Percentiles rank a stretch among this genome's conserved stretches.
Evolutionary conservation across 2,113 vertebrate genomes (phyloP).

Genomic region (Aramus guarauna): DNA sequence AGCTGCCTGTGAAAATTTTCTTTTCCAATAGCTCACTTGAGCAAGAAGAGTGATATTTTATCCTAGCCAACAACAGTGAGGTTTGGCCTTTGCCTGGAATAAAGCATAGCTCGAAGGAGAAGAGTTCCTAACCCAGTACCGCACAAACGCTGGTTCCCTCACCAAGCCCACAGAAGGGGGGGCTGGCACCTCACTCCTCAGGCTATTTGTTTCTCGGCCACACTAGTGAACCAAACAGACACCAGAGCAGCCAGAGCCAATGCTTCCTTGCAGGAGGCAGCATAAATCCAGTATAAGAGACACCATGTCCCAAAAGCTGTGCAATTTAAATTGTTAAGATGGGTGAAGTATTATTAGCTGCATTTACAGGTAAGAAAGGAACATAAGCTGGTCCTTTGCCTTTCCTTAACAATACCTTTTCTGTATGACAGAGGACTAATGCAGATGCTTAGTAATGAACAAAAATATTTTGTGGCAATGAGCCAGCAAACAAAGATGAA

Average conservation of each 20-base stretch:
- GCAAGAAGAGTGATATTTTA: background rate
- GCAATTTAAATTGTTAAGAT: background rate
- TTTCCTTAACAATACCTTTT: background rate
- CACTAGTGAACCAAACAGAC: background rate
- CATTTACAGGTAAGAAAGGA: background rate
- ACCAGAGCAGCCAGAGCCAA: background rate
- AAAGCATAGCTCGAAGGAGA: background rate
- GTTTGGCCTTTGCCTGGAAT: background rate
- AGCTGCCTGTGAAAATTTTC: background rate
- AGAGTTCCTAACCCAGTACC: background rate
- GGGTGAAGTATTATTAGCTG: background rate
- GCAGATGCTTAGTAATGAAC: background rate
- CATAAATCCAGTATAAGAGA: background rate
- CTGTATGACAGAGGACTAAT: background rate
- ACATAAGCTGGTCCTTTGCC: background rate
- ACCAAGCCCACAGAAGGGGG: background rate
- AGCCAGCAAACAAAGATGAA: background rate
- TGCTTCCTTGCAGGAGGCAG: background rate
- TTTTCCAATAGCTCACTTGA: background rate
- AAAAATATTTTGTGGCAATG: background rate
- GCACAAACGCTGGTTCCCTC: fast-evolving
- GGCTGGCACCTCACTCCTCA: background rate
- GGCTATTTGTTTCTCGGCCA: background rate
- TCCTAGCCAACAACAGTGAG: background rate
- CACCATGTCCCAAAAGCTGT: background rate